Conservation (phyloP, 2,113 vertebrate genomes). For the Rhegmatorhina hoffmannsi region DNA sequence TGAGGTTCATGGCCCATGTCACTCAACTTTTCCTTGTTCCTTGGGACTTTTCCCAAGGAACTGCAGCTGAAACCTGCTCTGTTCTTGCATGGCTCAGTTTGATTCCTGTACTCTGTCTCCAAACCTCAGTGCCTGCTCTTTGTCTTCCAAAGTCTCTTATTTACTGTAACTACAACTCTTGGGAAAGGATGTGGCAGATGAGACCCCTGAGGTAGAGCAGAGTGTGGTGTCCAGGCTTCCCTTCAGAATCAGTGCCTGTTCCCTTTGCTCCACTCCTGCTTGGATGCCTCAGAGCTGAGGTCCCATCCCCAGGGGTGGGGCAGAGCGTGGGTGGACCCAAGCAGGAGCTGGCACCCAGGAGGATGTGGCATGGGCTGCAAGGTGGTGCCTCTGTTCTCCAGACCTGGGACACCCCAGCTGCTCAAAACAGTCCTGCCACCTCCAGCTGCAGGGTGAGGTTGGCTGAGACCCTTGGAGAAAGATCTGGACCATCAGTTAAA, state of each 20-base stretch:
- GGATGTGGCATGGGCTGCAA: fast-evolving
- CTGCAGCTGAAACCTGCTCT: not conserved
- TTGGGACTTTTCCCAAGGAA: fast-evolving
- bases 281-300: not conserved
- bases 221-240: not conserved
- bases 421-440: not conserved
- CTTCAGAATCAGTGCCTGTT: not conserved
- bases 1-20: not conserved
- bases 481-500: fast-evolving
- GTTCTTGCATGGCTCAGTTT: fast-evolving
- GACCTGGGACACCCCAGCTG: not conserved
- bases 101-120: not conserved
- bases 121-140: not conserved
- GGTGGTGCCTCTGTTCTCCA: not conserved
- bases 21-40: not conserved
- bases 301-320: fast-evolving
- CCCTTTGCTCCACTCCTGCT: fast-evolving
- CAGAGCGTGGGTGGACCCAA: fast-evolving
- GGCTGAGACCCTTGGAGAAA: not conserved
- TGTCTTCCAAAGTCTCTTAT: not conserved
- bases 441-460: not conserved
- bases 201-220: not conserved
- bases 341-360: not conserved
- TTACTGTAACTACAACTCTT: fast-evolving
- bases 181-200: not conserved